Evolutionary conservation across 2,113 vertebrate species (phyloP).

Genomic region (Zosterops lateralis): DNA sequence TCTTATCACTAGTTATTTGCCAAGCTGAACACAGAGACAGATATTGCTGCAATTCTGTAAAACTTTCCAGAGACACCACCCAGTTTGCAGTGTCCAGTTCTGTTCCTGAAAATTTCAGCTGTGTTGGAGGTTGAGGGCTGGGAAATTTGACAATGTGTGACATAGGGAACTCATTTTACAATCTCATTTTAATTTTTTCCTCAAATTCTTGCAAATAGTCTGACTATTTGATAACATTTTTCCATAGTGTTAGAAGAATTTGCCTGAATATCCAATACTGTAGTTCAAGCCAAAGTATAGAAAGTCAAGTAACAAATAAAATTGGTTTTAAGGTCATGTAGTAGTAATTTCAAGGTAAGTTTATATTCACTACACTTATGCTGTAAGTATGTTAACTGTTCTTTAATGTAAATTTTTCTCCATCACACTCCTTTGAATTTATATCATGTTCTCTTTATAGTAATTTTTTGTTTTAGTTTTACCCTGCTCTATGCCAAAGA

Average conservation of each 20-base stretch:
- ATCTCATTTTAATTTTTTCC: not conserved
- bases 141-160: not conserved
- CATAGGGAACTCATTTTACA: not conserved
- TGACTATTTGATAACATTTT: accelerated
- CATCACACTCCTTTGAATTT: not conserved
- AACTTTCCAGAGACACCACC: not conserved
- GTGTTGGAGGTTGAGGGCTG: not conserved
- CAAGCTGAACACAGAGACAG: not conserved
- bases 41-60: not conserved
- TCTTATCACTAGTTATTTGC: not conserved
- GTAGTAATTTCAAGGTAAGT: not conserved
- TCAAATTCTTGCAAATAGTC: not conserved
- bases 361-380: not conserved
- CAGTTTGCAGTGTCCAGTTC: not conserved
- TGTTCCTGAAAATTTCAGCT: not conserved
- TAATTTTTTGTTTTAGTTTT: not conserved
- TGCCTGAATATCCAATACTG: not conserved
- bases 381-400: not conserved
- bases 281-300: not conserved
- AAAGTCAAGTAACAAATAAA: not conserved
- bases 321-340: not conserved
- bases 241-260: not conserved
- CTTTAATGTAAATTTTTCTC: not conserved
- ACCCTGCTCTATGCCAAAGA: not conserved
- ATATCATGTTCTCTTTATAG: not conserved